These are phyloP conservation scores for honey bee (Apis mellifera) DNA, from an alignment of 1,140 invertebrate genomes.

Conservation along the genomic window Amel_HAv3.1 CM009933.2:10456001-10456500, in stretches of 20 bases:
- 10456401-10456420: too few relatives aligned
- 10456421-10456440: too few relatives aligned
- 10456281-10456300: too few relatives aligned
- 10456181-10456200: not conserved
- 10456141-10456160: not conserved
- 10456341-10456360: too few relatives aligned
- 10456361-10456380: too few relatives aligned
- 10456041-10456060: not conserved
- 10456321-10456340: too few relatives aligned
- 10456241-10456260: not conserved
- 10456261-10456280: too few relatives aligned
- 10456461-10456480: too few relatives aligned
- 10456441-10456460: too few relatives aligned
- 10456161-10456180: not conserved
- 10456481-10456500: too few relatives aligned
- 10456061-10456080: constrained; percentile 1
- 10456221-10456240: not conserved
- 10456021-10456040: constrained; percentile 32
- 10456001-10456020: constrained; percentile 18
- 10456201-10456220: not conserved
- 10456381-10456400: too few relatives aligned
- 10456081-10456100: not conserved
- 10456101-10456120: not conserved
- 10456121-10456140: not conserved
- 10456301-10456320: too few relatives aligned